Base-by-base conservation (phyloP, 2,797 vertebrate genomes). In the Pteropus rufus region DNA sequence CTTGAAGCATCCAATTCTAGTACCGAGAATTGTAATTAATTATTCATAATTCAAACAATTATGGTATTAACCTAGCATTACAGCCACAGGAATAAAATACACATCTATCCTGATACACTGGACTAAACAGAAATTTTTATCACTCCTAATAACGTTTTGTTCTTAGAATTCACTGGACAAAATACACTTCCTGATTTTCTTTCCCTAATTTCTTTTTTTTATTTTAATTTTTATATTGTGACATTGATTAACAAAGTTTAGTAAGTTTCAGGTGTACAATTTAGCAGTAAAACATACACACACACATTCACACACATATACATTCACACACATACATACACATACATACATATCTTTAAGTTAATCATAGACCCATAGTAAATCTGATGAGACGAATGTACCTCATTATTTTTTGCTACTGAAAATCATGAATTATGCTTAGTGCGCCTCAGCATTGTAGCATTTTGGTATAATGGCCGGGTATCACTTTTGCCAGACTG, bases 41-140 rank as follows among this genome's bases (percentile, higher is more conserved):
- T 84, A 62, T 93, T 82, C 34, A 75, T 80, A 87, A 90, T 73
- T 88, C 29, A 73, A 88, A 62, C 12, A 92, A 67, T 88, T 75
- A 46, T 39, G 39, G 44, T 72, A 19, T 41, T 89, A 93, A 44
- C 6, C 77, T 64, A 83, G 6, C 46, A 54, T 54, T 82, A 52
- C 31, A 85, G 19, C 75, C 21, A 85, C 15, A 75, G n/a, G 6
- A 82, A 44, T 73, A 89, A 95, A 81, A 84, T 26, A 24, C 3
- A 19, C 11, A 52, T 54, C 36, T 64, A n/a, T 36, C 14, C 19
- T 65, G 60, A 84, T 39, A 87, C 52, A 82, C 39, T 58, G 85
- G 34, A 56, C 34, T 36, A 44, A 90, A 67, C 23, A 94, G 16
- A 67, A 29, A 81, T 91, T 44, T n/a, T 93, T 65, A 62, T 54